Base-by-base conservation (phyloP, 2,797 vertebrate species). In the Euthynnus affinis region DNA sequence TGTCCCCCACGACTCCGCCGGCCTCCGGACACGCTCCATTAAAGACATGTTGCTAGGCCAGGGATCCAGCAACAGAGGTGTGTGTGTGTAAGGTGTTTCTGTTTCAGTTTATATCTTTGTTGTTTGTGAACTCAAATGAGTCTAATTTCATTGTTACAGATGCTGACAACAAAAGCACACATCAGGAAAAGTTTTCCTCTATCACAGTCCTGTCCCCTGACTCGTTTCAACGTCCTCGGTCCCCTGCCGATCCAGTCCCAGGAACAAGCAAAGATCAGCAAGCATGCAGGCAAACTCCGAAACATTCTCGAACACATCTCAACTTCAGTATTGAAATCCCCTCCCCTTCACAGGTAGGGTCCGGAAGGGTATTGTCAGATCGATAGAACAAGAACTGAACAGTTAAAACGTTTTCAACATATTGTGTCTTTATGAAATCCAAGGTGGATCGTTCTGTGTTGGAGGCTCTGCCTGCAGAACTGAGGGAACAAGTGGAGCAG, bases 291-390 rank as follows among this genome's bases (percentile, higher is more conserved):
- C 95, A 91, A 80, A 94, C 96, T 70, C 95, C 96, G 1, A 72
- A 94, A 82, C 94, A 86, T 18, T 87, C 95, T 17, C 96, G 95
- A 72, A 91, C 95, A 66, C 93, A 92, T 84, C 95, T 98, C 72
- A 96, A 98, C 92, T 74, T 97, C 63, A 99, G 96, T 71, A 98
- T 99, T 74, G 98, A 99, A 88, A 94, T 99, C 75, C 98, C 98
- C 0, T 97, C 98, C 6, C 95, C 97, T 49, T 99, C 98, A 65
- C 98, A 99, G 97, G 98, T 99, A 94, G 49, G 56, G 42, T 9
- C 2, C 18, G 29, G 20, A 55, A 58, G 57, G 18, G 34, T 12
- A 46, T 37, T 37, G 5, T 46, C 9, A 49, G 42, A 53, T 32
- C 17, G 34, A 40, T 23, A 1, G 32, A 67, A 52, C 2, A 23